These are phyloP conservation scores for Rhinoderma darwinii DNA, from an alignment of 2,113 vertebrate species.

Conservation along the genomic window DNA sequence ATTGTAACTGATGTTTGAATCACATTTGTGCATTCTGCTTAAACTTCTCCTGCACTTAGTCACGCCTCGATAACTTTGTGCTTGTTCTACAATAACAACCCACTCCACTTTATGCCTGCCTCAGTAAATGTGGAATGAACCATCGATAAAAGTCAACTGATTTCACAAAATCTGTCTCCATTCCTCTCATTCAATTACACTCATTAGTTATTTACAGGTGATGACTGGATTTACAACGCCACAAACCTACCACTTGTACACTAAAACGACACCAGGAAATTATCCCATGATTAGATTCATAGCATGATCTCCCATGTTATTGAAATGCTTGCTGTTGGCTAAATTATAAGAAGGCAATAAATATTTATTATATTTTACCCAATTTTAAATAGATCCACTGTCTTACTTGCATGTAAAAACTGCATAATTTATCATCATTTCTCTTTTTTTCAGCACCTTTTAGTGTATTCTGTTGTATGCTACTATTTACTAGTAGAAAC, in stretches of 20 bases:
- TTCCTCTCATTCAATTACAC: constrained; percentile 53
- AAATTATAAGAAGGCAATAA: background rate
- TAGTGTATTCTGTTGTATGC: too few relatives aligned
- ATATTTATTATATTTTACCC: background rate
- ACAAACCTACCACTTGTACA: background rate
- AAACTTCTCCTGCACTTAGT: constrained; percentile 50
- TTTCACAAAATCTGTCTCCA: constrained; percentile 48
- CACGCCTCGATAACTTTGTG: constrained; percentile 47
- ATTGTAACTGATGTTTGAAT: constrained; percentile 37
- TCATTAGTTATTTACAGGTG: constrained; percentile 48
- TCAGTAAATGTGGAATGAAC: constrained; percentile 52
- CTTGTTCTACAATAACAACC: constrained; percentile 56
- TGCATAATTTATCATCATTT: too few relatives aligned
- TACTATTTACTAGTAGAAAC: too few relatives aligned
- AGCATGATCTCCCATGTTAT: background rate
- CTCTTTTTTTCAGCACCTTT: too few relatives aligned
- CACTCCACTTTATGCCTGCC: constrained; percentile 47
- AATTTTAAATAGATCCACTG: background rate
- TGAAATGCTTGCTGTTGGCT: background rate
- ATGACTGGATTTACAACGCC: constrained; percentile 13
- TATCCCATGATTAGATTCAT: background rate
- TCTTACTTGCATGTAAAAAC: too few relatives aligned
- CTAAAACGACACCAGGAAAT: background rate
- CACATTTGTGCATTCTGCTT: constrained; percentile 49
- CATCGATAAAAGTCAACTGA: constrained; percentile 52